phyloP scores from a whole-genome alignment of 2,888 invertebrate species.

The Troides oblongomaculatus region DNA sequence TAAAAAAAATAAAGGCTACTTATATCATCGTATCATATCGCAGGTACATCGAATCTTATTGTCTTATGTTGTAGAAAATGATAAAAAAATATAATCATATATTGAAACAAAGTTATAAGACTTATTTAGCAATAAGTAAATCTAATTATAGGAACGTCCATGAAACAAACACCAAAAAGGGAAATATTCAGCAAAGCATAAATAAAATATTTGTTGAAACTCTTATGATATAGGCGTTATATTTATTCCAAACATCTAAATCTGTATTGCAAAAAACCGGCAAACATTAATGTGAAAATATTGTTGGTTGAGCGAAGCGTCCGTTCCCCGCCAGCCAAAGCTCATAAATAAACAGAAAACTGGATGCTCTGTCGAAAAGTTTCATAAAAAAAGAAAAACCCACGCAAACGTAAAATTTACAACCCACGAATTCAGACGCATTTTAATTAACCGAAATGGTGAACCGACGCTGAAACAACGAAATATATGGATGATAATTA shows the following conservation, averaged over 20 bases:
- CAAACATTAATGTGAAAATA: constrained; percentile 46
- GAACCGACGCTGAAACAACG: constrained; percentile 40
- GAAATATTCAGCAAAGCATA: neutral
- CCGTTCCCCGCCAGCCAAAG: constrained; percentile 66
- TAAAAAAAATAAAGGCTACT: too few species aligned
- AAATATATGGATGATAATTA: constrained; percentile 39
- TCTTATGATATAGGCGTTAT: constrained; percentile 3
- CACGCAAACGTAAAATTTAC: constrained; percentile 71
- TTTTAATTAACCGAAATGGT: constrained; percentile 72
- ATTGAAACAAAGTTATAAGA: neutral
- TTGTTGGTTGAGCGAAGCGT: constrained; percentile 63
- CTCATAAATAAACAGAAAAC: constrained; percentile 78
- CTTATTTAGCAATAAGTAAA: neutral
- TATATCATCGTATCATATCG: too few species aligned
- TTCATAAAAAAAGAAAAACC: constrained; percentile 56
- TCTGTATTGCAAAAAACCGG: constrained; percentile 59
- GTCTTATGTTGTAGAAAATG: too few species aligned
- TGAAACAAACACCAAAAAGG: neutral
- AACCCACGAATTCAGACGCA: constrained; percentile 67
- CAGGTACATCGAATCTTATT: too few species aligned
- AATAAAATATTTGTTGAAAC: constrained; percentile 1
- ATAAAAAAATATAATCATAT: too few species aligned
- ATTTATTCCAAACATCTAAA: constrained; percentile 50
- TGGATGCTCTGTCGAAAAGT: constrained; percentile 77
- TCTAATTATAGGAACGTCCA: neutral